phyloP scores from a whole-genome alignment of 2,888 invertebrate species.

The Quadroppia sp. region DNA sequence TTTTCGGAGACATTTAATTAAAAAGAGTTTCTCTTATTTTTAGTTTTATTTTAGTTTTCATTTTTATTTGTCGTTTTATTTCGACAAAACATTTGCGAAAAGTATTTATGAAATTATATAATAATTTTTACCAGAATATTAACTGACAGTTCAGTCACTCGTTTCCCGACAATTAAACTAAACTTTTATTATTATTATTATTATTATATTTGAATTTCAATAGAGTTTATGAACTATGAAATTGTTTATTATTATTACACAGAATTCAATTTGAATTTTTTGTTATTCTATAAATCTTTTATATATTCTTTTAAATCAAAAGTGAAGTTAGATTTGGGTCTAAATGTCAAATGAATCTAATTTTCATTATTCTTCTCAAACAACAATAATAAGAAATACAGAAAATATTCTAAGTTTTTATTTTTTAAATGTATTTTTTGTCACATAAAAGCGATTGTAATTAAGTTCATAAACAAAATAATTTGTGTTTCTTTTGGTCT shows the following conservation, averaged over 20 bases:
- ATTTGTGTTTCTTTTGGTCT: no score
- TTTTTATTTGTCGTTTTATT: neutral
- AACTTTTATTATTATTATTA: neutral
- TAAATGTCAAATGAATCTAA: no score
- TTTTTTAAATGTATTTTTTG: no score
- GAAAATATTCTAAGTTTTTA: no score
- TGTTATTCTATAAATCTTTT: no score
- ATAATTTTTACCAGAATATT: no score
- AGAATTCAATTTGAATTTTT: neutral
- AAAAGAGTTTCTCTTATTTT: neutral
- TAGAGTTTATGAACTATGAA: neutral
- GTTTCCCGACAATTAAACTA: neutral
- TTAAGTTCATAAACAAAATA: no score
- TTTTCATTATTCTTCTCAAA: no score
- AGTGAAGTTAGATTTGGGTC: no score
- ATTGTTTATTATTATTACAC: neutral
- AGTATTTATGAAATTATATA: neutral
- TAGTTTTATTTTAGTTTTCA: neutral
- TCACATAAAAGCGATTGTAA: no score
- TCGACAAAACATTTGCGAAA: constrained; percentile 7
- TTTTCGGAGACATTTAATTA: neutral
- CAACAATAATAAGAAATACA: no score
- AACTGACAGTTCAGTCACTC: neutral
- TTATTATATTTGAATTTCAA: neutral
- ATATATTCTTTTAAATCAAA: no score